These are phyloP conservation scores for Cephalotes varians DNA, from an alignment of 2,888 invertebrate genomes.

Conservation along the genomic window DNA sequence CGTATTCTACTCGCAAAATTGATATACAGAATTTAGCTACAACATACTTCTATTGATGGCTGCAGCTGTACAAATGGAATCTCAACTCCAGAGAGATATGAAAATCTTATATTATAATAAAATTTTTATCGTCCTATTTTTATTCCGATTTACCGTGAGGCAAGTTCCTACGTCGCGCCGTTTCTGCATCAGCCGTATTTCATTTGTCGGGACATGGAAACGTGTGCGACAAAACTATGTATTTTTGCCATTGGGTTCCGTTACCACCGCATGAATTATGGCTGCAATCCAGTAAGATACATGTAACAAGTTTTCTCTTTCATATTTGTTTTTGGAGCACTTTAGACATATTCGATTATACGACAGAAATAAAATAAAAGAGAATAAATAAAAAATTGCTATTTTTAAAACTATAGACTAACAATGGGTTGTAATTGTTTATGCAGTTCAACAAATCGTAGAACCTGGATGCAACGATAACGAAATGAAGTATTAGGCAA, in stretches of 20 bases:
- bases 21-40: background rate
- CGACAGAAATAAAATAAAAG: background rate
- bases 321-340: background rate
- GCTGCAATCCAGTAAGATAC: background rate
- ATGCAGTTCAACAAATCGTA: background rate
- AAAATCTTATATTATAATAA: constrained; percentile 10
- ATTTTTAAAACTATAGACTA: background rate
- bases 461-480: background rate
- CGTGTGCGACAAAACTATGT: constrained; percentile 11
- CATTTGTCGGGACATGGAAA: constrained; percentile 41
- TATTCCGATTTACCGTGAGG: background rate
- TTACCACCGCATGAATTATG: constrained; percentile 9
- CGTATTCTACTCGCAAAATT: background rate
- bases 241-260: constrained; percentile 7
- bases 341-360: background rate
- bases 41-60: background rate
- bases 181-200: constrained; percentile 5
- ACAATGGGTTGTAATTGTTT: background rate
- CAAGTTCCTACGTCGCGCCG: background rate
- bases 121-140: constrained; percentile 29
- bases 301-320: background rate
- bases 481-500: background rate
- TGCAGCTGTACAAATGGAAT: background rate
- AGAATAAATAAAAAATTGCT: background rate
- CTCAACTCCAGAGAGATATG: constrained; percentile 20